Base-by-base conservation (phyloP, 2,113 vertebrate species). In the Plotosus lineatus region DNA sequence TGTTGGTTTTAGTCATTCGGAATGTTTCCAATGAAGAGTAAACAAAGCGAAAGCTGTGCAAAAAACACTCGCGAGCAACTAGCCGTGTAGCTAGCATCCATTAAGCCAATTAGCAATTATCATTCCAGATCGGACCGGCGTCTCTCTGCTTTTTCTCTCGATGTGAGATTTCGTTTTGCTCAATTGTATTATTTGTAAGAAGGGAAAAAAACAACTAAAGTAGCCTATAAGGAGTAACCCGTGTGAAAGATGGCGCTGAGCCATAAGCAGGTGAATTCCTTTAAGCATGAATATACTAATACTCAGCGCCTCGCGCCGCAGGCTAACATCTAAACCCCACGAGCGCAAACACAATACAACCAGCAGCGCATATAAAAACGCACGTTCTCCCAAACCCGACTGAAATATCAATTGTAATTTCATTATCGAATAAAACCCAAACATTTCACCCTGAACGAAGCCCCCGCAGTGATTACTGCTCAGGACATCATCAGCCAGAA, bases 101-200 rank as follows among this genome's bases (percentile, higher is more conserved):
- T 33, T 75, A 80, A 83, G 61, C 77, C 82, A 58, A 76, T 80
- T 76, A 80, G 71, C 82, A 58, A 76, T 80, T 76, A 80, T 50
- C 14, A 60, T 23, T 65, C 44, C 71, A 75, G 50, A n/a, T 26
- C 26, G 3, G 14, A 33, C 75, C 40, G 26, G 55, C n/a, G n/a
- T n/a, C n/a, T n/a, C n/a, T 51, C n/a, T 26, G 4, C 15, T 50
- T 19, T 9, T 2, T 26, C 3, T 36, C 9, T 0, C 1, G n/a
- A 36, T n/a, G n/a, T n/a, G n/a, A n/a, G n/a, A n/a, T n/a, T n/a
- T n/a, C 12, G 3, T 2, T 33, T 33, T 15, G 6, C 6, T 61
- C 1, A 4, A 42, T 10, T 21, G 36, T n/a, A 8, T 63, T 6
- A n/a, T 42, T 42, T 0, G 3, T 19, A n/a, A 8, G 4, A n/a